phyloP scores from a whole-genome alignment of 2,797 vertebrate species.

The Muraenolepis orangiensis region DNA sequence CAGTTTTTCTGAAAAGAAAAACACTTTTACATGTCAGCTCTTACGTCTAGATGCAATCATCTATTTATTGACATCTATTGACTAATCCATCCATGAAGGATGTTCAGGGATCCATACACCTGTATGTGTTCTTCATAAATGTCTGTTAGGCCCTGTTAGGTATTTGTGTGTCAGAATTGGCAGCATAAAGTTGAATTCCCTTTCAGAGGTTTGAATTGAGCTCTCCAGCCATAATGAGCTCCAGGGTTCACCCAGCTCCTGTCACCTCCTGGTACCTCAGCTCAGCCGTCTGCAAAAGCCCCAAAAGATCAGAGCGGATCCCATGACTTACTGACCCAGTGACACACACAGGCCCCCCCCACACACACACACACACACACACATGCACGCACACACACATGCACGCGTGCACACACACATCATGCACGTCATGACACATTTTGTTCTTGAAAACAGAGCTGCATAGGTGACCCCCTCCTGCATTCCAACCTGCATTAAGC shows the following conservation, averaged over 20 bases:
- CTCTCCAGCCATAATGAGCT: too few relatives aligned
- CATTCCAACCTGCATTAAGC: slow-evolving; percentile 54
- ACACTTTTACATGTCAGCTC: not conserved
- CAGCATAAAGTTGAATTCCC: too few relatives aligned
- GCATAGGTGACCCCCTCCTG: slow-evolving; percentile 4
- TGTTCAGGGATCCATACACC: too few relatives aligned
- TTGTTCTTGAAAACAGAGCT: slow-evolving; percentile 29
- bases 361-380: slow-evolving; percentile 3
- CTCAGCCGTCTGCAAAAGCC: slow-evolving; percentile 14
- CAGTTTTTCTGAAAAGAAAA: not conserved
- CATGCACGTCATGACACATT: slow-evolving; percentile 21
- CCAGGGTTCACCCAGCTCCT: slow-evolving; percentile 12
- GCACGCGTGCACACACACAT: not conserved
- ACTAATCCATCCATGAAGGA: too few relatives aligned
- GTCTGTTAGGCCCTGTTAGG: too few relatives aligned
- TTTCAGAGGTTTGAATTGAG: too few relatives aligned
- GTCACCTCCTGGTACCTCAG: slow-evolving; percentile 50
- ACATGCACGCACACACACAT: slow-evolving; percentile 12
- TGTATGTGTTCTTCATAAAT: not conserved
- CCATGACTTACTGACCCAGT: slow-evolving; percentile 60
- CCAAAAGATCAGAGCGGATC: slow-evolving; percentile 50
- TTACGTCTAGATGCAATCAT: too few relatives aligned
- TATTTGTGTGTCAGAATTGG: too few relatives aligned
- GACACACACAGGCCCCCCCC: slow-evolving; percentile 14
- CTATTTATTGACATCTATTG: too few relatives aligned